A percentile compares a stretch with the other conserved stretches of the same genome.
phyloP scores from a whole-genome alignment of 2,797 vertebrate genomes.

The Crenichthys baileyi region DNA sequence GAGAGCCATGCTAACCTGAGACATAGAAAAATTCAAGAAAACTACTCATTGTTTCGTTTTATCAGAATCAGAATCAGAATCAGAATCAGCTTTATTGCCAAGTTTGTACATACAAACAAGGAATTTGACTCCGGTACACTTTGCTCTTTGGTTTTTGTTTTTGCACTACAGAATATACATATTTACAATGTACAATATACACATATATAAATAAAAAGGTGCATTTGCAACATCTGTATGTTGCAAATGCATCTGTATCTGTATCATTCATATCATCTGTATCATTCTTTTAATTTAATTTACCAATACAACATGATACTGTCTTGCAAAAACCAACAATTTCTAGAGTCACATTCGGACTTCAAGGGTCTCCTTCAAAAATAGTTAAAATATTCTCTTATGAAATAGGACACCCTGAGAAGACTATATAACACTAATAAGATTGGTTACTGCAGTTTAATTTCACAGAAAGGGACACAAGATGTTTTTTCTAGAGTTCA shows the following conservation, averaged over 20 bases:
- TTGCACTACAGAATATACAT: too few species aligned
- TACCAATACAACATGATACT: neutral
- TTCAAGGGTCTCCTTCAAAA: neutral
- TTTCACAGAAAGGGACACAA: neutral
- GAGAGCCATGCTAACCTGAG: constrained; percentile 94
- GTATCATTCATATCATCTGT: too few species aligned
- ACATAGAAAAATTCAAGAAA: neutral
- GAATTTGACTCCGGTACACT: too few species aligned
- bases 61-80: too few species aligned
- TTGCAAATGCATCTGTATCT: too few species aligned
- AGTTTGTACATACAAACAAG: too few species aligned
- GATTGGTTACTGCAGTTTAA: neutral
- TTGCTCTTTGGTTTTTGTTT: too few species aligned
- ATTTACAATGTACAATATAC: too few species aligned
- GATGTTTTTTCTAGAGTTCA: neutral
- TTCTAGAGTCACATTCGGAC: too few species aligned
- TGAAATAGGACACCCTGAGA: neutral
- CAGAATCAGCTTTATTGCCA: too few species aligned
- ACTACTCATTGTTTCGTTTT: neutral
- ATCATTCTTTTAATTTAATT: neutral
- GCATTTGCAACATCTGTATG: too few species aligned
- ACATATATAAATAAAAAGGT: too few species aligned
- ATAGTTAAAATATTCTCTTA: neutral
- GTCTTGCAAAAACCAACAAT: neutral
- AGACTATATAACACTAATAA: neutral